Evolutionary conservation across 2,113 vertebrate genomes (phyloP).

Genomic region (Artemisiospiza belli): DNA sequence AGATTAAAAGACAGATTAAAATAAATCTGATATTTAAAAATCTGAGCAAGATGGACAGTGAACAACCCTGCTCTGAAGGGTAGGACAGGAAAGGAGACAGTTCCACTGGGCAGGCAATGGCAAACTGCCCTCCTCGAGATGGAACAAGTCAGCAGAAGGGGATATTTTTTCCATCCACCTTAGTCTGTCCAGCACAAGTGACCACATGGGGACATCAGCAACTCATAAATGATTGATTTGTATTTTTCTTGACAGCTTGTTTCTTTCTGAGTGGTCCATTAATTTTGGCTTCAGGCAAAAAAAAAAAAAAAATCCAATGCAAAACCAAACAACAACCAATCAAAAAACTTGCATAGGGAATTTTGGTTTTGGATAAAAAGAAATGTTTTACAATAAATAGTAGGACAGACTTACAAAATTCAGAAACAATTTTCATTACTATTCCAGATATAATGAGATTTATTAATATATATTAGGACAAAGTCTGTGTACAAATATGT

Average conservation of each 20-base stretch:
- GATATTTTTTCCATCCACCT: neutral
- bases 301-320: neutral
- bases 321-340: neutral
- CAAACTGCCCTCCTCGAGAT: neutral
- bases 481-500: neutral
- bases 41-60: neutral
- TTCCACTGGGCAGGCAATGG: neutral
- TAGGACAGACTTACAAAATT: neutral
- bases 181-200: neutral
- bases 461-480: neutral
- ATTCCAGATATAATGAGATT: neutral
- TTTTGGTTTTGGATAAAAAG: neutral
- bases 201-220: neutral
- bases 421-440: neutral
- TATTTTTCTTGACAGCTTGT: neutral
- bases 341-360: neutral
- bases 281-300: neutral
- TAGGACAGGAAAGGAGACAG: neutral
- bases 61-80: neutral
- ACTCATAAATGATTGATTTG: neutral
- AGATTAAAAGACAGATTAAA: neutral
- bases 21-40: neutral
- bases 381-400: neutral
- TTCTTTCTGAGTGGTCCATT: slow-evolving; percentile 13
- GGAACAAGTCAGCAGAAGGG: neutral